Conservation (phyloP, 2,888 invertebrate genomes). For the Agriotes lineatus region DNA sequence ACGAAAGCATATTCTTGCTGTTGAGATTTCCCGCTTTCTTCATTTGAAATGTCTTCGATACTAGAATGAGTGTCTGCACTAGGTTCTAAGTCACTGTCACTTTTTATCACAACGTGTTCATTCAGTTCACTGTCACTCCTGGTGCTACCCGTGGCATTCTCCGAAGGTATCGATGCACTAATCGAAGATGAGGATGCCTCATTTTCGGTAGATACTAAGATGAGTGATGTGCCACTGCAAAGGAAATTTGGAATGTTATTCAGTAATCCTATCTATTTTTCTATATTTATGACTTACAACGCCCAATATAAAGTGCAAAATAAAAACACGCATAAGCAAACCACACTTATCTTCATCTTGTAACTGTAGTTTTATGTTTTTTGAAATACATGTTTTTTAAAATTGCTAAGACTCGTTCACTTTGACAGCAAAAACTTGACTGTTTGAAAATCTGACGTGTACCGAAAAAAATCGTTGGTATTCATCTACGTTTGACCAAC, state of each 20-base stretch:
- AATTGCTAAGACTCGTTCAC: neutral
- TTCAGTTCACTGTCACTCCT: constrained; percentile 33
- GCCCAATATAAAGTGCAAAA: constrained; percentile 65
- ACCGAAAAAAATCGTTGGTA: constrained; percentile 16
- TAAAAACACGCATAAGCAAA: constrained; percentile 72
- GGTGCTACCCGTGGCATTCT: constrained; percentile 29
- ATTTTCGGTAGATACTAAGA: constrained; percentile 72
- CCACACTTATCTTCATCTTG: constrained; percentile 74
- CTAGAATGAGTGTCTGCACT: constrained; percentile 50
- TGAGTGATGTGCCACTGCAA: constrained; percentile 72
- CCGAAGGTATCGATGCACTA: constrained; percentile 16
- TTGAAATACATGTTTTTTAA: constrained; percentile 43
- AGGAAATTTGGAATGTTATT: constrained; percentile 24
- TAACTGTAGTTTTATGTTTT: constrained; percentile 33
- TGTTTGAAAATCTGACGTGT: constrained; percentile 48
- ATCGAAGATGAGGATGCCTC: constrained; percentile 33
- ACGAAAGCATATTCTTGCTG: constrained; percentile 68
- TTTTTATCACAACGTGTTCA: constrained; percentile 26
- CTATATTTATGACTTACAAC: constrained; percentile 46
- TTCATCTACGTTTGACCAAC: neutral
- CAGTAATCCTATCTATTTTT: constrained; percentile 19
- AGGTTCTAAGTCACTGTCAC: constrained; percentile 43
- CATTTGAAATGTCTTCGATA: constrained; percentile 48
- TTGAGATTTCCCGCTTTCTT: constrained; percentile 57
- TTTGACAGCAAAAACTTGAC: constrained; percentile 18